These are phyloP conservation scores for Agrotis exclamationis DNA, from an alignment of 2,888 invertebrate species.

Conservation along the genomic window DNA sequence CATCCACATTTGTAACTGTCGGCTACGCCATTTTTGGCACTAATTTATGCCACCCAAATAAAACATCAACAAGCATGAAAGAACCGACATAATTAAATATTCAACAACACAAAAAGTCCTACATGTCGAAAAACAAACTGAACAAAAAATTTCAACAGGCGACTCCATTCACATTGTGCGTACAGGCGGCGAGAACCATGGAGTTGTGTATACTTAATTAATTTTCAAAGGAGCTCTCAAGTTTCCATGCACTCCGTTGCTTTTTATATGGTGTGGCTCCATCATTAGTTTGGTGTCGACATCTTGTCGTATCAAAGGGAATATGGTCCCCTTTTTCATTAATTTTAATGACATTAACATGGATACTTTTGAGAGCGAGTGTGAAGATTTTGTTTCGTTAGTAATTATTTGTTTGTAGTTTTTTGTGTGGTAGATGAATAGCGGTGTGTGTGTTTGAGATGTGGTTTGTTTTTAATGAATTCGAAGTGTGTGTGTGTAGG, in stretches of 20 bases:
- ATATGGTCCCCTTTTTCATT: conserved; percentile 54
- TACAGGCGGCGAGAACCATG: conserved; percentile 18
- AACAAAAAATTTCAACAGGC: conserved; percentile 21
- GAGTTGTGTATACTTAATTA: conserved; percentile 53
- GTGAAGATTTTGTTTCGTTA: conserved; percentile 22
- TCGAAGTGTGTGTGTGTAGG: no score
- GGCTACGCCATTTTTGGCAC: no score
- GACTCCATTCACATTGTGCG: conserved; percentile 28
- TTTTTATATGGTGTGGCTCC: conserved; percentile 41
- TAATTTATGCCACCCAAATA: neutral
- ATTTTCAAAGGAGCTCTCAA: conserved; percentile 50
- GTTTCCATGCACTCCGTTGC: conserved; percentile 34
- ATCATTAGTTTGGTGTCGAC: conserved; percentile 59
- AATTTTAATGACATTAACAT: conserved; percentile 64
- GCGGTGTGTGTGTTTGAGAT: neutral
- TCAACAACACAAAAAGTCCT: conserved; percentile 7
- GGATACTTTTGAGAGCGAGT: conserved; percentile 16
- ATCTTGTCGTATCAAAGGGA: conserved; percentile 50
- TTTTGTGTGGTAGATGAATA: neutral
- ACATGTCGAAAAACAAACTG: conserved; percentile 17
- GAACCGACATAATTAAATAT: conserved; percentile 4
- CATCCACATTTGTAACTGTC: no score
- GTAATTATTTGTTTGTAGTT: conserved; percentile 30
- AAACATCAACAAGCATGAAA: neutral
- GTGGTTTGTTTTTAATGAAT: neutral